Base-by-base conservation (phyloP, 2,888 invertebrate genomes). In the Lepidocyrtoides sp. region DNA sequence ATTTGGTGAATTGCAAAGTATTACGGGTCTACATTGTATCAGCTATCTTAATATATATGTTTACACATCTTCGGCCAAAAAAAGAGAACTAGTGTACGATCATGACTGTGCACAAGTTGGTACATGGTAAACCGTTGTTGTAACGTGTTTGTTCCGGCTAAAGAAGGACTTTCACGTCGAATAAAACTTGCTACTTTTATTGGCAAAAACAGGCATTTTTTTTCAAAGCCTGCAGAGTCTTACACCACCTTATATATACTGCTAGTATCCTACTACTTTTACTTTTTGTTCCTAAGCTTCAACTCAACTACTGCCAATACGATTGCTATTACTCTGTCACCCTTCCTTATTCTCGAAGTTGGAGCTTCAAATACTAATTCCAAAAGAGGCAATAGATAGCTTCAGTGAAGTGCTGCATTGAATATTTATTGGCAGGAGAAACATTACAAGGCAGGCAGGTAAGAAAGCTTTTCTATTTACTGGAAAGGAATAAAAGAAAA, bases 331-430 rank as follows among this genome's bases (percentile, higher is more conserved):
- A 29, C 54, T 51, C 79, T 54, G 79, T 79, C 79, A 79, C 79
- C 29, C 79, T 79, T 79, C 23, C 79, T 79, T 79, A 17, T 54
- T 79, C 54, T 17, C 54, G 72, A 75, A 75, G 72, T 75, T 75
- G 72, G 72, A 75, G 72, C 72, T 60, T 81, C 81, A 81, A 81
- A 60, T 57, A 60, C 81, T 60, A 81, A 81, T 81, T 81, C 57
- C 81, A 81, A 41, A 81, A 60, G 81, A 81, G 81, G 60, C 57
- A 41, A 60, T 81, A 81, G 57, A 60, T 81, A 60, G 41, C 4
- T 60, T 81, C 60, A 66, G 20, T 75, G 72, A 48, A 48, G 66
- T 57, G 83, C 83, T 83, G 81, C 60, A 60, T 60, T 81, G 81
- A 60, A 81, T 81, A 81, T 81, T 81, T 81, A 81, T 83, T 63